These are phyloP conservation scores for Mechanitis messenoides DNA, from an alignment of 2,888 invertebrate genomes.

Conservation along the genomic window DNA sequence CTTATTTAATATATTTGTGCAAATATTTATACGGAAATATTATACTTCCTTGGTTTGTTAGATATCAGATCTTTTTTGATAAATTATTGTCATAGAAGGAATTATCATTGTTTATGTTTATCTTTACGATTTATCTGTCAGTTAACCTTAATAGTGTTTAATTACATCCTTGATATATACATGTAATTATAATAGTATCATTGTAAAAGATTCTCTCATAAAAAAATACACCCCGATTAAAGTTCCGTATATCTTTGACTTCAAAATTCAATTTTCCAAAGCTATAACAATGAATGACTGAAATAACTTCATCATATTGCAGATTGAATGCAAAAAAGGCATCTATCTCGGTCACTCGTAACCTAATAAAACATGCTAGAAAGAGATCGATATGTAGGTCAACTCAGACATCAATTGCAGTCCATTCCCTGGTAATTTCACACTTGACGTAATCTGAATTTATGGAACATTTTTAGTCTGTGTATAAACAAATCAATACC, in stretches of 20 bases:
- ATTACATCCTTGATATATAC: no score
- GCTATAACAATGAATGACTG: constrained; percentile 7
- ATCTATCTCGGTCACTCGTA: constrained; percentile 14
- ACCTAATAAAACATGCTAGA: constrained; percentile 17
- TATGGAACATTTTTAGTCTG: constrained; percentile 14
- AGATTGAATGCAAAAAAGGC: constrained; percentile 12
- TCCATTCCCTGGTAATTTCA: constrained; percentile 23
- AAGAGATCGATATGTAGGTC: constrained; percentile 26
- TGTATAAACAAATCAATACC: neutral
- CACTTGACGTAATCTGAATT: constrained; percentile 19
- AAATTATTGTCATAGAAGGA: no score
- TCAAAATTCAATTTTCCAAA: constrained; percentile 3
- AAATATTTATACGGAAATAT: no score
- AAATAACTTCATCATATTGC: constrained; percentile 11
- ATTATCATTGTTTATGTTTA: no score
- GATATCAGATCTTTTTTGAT: no score
- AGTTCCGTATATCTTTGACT: neutral
- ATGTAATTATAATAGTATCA: neutral
- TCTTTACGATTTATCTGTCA: no score
- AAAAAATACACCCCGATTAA: neutral
- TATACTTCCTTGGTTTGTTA: no score
- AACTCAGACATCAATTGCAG: constrained; percentile 25
- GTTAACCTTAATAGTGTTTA: no score
- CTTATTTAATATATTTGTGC: neutral
- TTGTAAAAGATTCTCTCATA: neutral